Conservation (phyloP, 2,113 vertebrate genomes). For the Chaenogobius annularis region DNA sequence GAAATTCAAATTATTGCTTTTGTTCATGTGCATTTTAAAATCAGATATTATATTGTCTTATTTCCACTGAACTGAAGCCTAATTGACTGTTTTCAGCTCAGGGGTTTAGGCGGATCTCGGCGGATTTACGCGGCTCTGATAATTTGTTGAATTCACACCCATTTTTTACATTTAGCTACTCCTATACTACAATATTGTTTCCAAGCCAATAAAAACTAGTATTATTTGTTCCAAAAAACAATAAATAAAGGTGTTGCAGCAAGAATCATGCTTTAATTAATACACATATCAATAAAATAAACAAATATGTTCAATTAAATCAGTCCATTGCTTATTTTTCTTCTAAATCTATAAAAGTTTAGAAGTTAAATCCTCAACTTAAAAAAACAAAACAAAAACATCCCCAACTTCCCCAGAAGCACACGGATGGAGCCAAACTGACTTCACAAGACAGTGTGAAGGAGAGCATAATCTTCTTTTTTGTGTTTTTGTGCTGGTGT, state of each 20-base stretch:
- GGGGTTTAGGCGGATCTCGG: too few relatives aligned
- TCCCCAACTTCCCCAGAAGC: background rate
- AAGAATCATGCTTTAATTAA: too few relatives aligned
- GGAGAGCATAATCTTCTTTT: conserved; percentile 53
- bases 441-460: conserved; percentile 24
- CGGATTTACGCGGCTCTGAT: too few relatives aligned
- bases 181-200: background rate
- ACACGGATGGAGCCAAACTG: conserved; percentile 2
- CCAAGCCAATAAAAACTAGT: too few relatives aligned
- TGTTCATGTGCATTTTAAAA: too few relatives aligned
- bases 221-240: background rate
- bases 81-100: too few relatives aligned
- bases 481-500: conserved; percentile 47
- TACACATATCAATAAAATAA: background rate
- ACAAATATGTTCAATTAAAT: background rate
- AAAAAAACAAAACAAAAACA: too few relatives aligned
- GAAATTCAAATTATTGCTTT: too few relatives aligned
- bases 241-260: background rate
- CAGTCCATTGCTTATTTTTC: background rate
- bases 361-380: background rate
- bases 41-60: too few relatives aligned
- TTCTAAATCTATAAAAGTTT: background rate
- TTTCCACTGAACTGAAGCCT: too few relatives aligned
- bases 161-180: background rate
- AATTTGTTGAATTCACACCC: too few relatives aligned